Base-by-base conservation (phyloP, 2,113 vertebrate genomes). In the Mesocricetus auratus region DNA sequence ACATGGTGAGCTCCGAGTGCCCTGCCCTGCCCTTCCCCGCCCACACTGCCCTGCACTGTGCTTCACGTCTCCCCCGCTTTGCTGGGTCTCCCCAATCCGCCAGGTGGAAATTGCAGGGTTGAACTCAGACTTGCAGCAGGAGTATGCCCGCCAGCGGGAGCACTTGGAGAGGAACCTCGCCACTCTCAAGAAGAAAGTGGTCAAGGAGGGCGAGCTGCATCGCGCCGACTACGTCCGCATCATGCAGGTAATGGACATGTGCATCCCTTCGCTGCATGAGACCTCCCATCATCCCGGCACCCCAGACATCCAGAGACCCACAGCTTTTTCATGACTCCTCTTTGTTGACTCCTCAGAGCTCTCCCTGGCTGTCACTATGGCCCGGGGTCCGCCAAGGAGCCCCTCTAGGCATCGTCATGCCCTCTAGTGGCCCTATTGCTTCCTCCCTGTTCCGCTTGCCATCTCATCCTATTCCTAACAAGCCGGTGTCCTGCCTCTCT, bases 81-180 rank as follows among this genome's bases (percentile, higher is more conserved):
- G 0, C 58, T 24, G 58, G 75, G 22, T 9, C 13, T 85, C 64
- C 47, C 17, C 15, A 4, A 39, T 22, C 79, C 39, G 0, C 22
- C 96, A 99, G 99, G 98, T 99, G 97, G 99, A 99, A 92, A 98
- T 97, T n/a, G 98, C 97, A 42, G 98, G 92, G 5, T 96, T 96
- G 75, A 98, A 99, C n/a, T 97, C 96, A 39, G 98, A 99, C 75
- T 95, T 99, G 95, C 99, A 99, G 97, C 98, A 96, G 94, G 98
- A 99, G 53, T 98, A 98, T 39, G 60, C 95, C 81, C 98, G 98
- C 31, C 99, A 99, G 96, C 98, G 98, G 64, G 99, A 99, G 7
- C 98, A 98, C 94, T 98, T 99, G 39, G 99, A 99, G 98, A 99
- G 97, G 96, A 99, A 98, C 33, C 96, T 99, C 39, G 97, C 97